Conservation (phyloP, 2,113 vertebrate species). For the Fukomys damarensis region DNA sequence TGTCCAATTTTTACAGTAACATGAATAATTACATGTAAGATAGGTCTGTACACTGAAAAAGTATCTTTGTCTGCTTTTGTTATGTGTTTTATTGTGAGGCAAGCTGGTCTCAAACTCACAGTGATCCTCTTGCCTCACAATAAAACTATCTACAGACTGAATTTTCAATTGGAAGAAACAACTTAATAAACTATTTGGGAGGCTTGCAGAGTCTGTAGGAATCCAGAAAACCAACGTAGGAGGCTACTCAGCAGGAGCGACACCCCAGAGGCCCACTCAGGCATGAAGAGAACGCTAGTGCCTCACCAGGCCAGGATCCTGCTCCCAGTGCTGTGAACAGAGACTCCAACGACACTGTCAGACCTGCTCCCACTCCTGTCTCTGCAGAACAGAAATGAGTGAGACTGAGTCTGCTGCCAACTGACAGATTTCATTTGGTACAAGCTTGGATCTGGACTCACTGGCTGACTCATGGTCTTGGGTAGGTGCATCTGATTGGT, state of each 20-base stretch:
- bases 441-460: neutral
- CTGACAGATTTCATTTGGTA: neutral
- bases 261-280: neutral
- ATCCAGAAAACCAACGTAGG: neutral
- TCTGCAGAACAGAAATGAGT: neutral
- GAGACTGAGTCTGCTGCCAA: neutral
- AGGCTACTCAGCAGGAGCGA: neutral
- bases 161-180: constrained; percentile 2
- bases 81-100: neutral
- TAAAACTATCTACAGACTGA: too few species aligned
- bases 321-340: fast-evolving
- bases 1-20: neutral
- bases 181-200: neutral
- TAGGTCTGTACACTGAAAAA: neutral
- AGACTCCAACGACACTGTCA: fast-evolving
- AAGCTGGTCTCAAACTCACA: too few species aligned
- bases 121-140: too few species aligned
- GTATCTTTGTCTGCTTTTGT: neutral
- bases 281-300: neutral
- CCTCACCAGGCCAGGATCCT: neutral
- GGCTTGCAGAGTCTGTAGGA: neutral
- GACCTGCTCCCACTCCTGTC: neutral
- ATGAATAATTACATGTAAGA: neutral
- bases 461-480: neutral
- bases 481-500: neutral